phyloP scores from a whole-genome alignment of 2,113 vertebrate genomes.

The Accipiter cooperii region DNA sequence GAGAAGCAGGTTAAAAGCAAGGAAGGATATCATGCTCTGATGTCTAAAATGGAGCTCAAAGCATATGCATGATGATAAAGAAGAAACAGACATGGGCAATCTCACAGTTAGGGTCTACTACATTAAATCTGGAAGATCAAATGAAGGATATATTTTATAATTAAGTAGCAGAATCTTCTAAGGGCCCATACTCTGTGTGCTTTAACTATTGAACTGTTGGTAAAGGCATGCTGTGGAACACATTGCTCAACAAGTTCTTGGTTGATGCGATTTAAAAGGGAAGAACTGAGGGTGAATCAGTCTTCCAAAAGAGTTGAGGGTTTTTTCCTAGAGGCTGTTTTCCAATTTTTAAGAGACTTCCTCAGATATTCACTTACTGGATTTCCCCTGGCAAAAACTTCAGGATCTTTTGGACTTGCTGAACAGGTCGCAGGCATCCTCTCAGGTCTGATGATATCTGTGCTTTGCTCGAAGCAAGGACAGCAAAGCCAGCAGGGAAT shows the following conservation, averaged over 20 bases:
- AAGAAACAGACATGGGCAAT: not conserved
- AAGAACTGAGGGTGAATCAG: not conserved
- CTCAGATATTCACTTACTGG: not conserved
- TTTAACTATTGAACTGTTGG: not conserved
- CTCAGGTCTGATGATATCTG: not conserved
- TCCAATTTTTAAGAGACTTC: not conserved
- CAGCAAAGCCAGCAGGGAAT: not conserved
- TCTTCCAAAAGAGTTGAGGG: not conserved
- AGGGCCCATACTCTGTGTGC: not conserved
- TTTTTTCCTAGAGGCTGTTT: not conserved
- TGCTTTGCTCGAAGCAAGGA: not conserved
- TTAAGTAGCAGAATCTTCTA: not conserved
- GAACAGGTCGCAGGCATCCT: not conserved
- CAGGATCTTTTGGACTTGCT: not conserved
- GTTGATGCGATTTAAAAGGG: not conserved
- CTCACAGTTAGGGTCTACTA: not conserved
- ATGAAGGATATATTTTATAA: not conserved
- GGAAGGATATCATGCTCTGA: not conserved
- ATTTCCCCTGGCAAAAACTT: not conserved
- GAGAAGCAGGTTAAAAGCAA: not conserved
- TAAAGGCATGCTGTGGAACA: not conserved
- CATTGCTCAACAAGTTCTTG: not conserved
- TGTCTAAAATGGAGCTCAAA: not conserved
- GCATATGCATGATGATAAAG: not conserved
- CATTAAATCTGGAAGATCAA: not conserved